Conservation (phyloP, 2,113 vertebrate genomes). For the Hippocampus zosterae region DNA sequence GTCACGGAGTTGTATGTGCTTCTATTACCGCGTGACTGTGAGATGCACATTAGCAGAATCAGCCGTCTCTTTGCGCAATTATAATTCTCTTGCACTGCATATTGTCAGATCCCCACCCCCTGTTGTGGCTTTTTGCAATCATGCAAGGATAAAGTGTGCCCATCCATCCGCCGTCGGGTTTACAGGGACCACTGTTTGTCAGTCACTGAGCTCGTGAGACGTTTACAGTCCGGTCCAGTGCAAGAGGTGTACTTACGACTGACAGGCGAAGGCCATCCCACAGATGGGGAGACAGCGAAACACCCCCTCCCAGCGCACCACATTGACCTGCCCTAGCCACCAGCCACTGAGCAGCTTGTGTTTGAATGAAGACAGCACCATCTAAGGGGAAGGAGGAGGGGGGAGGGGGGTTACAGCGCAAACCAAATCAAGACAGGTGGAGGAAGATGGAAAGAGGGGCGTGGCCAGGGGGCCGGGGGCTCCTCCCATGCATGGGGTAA, state of each 20-base stretch:
- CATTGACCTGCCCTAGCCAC: slow-evolving; percentile 85
- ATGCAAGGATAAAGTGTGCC: slow-evolving; percentile 15
- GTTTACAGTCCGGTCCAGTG: slow-evolving; percentile 29
- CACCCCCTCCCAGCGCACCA: slow-evolving; percentile 90
- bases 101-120: slow-evolving; percentile 7
- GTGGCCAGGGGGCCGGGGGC: background rate
- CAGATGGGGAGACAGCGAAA: slow-evolving; percentile 99
- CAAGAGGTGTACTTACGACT: slow-evolving; percentile 87
- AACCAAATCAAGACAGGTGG: slow-evolving; percentile 45
- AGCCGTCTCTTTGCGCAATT: slow-evolving; percentile 8
- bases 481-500: slow-evolving; percentile 39
- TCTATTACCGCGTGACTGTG: background rate
- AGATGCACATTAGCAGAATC: slow-evolving; percentile 23
- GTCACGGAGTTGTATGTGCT: background rate
- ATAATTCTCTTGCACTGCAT: background rate
- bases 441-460: slow-evolving; percentile 1
- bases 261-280: slow-evolving; percentile 98
- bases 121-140: slow-evolving; percentile 11
- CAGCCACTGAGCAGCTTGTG: slow-evolving; percentile 87
- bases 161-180: slow-evolving; percentile 8
- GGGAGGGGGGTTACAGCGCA: slow-evolving; percentile 44
- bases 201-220: background rate
- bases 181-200: slow-evolving; percentile 4
- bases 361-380: slow-evolving; percentile 92
- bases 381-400: slow-evolving; percentile 72